These are phyloP conservation scores for Cryptotermes secundus DNA, from an alignment of 1,140 invertebrate genomes.

Conservation along the genomic window DNA sequence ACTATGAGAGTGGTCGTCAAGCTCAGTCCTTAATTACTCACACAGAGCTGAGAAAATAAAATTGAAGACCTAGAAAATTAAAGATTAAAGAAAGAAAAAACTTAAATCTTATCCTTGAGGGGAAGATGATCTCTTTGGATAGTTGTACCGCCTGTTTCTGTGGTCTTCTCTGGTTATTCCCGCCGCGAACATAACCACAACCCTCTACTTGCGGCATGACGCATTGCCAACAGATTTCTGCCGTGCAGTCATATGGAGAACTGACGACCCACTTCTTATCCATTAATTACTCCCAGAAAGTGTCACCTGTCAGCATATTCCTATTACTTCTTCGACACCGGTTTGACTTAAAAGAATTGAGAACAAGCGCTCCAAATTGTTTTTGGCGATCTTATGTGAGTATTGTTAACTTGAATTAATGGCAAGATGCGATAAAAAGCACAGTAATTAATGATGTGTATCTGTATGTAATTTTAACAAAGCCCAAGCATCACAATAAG, in stretches of 20 bases:
- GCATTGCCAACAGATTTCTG: neutral
- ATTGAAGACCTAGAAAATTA: no score
- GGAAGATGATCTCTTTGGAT: no score
- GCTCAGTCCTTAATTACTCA: no score
- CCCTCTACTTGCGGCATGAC: no score
- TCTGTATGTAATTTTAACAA: neutral
- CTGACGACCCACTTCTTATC: neutral
- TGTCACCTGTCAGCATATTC: neutral
- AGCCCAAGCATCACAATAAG: neutral
- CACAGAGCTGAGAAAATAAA: no score
- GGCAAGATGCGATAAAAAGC: neutral
- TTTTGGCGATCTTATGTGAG: neutral
- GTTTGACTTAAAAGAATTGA: neutral
- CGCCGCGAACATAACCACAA: no score
- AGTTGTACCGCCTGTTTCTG: no score
- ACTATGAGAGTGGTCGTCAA: no score
- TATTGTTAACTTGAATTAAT: slow-evolving; percentile 18
- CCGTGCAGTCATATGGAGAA: neutral
- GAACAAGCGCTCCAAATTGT: neutral
- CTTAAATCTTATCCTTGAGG: no score
- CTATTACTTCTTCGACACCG: neutral
- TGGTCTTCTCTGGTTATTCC: no score
- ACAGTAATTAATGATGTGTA: slow-evolving; percentile 16
- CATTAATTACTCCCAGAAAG: neutral
- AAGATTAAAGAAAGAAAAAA: no score